phyloP scores from a whole-genome alignment of 2,888 invertebrate species.

The Megamerina dolium region DNA sequence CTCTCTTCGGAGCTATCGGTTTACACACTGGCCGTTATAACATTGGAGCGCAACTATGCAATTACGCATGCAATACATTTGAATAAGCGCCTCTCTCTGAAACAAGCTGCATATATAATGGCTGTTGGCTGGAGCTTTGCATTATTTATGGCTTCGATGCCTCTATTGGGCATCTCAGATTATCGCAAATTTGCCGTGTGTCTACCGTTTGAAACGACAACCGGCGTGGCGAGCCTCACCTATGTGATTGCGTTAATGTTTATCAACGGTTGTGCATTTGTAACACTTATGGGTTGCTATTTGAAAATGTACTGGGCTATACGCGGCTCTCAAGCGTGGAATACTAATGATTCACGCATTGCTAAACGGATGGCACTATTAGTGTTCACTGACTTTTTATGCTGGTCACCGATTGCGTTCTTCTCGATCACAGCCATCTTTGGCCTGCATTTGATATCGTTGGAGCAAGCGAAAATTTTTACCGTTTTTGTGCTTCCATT shows the following conservation, averaged over 20 bases:
- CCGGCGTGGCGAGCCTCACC: constrained; percentile 67
- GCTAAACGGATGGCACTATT: constrained; percentile 94
- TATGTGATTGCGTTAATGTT: constrained; percentile 88
- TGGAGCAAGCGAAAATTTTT: constrained; percentile 93
- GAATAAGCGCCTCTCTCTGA: constrained; percentile 85
- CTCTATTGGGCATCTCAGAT: constrained; percentile 86
- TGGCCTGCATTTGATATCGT: constrained; percentile 80
- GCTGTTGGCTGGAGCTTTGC: constrained; percentile 88
- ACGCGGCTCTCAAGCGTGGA: constrained; percentile 95
- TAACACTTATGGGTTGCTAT: constrained; percentile 93
- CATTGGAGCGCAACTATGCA: constrained; percentile 91
- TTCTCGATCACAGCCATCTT: constrained; percentile 91
- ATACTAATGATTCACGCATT: constrained; percentile 92
- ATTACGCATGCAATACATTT: constrained; percentile 97
- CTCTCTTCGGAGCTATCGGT: constrained; percentile 91
- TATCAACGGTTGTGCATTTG: constrained; percentile 88
- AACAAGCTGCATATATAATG: constrained; percentile 90
- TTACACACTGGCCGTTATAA: constrained; percentile 93
- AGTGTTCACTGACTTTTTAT: constrained; percentile 94
- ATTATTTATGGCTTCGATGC: constrained; percentile 78
- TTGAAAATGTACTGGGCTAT: constrained; percentile 97
- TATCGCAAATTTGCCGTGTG: constrained; percentile 96
- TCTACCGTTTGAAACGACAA: constrained; percentile 86
- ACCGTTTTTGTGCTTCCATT: constrained; percentile 93
- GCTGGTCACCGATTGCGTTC: constrained; percentile 97